Evolutionary conservation across 2,797 vertebrate genomes (phyloP).

Genomic region (Calcarius lapponicus): DNA sequence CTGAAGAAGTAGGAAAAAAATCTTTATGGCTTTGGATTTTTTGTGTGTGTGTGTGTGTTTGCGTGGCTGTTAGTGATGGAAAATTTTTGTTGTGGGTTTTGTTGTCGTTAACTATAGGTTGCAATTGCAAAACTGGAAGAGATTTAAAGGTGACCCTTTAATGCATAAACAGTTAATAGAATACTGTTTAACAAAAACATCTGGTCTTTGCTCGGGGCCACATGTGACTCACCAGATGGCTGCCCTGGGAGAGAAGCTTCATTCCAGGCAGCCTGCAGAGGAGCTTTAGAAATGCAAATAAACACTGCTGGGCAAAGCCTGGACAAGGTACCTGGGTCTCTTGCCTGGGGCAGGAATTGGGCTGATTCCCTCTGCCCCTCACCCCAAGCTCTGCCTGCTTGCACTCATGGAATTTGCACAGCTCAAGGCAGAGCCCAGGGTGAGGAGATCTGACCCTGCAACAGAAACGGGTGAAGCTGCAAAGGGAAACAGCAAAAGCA

Average conservation of each 20-base stretch:
- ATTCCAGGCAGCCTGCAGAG: background rate
- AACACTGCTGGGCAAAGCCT: background rate
- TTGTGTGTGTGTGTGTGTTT: background rate
- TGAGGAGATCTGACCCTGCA: background rate
- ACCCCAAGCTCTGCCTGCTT: background rate
- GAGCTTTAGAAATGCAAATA: background rate
- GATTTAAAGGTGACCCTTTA: background rate
- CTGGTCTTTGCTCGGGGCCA: too few relatives aligned
- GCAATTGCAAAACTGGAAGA: background rate
- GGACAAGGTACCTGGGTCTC: too few relatives aligned
- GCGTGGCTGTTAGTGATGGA: background rate
- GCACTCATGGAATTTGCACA: background rate
- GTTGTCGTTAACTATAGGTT: background rate
- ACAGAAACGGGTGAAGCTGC: too few relatives aligned
- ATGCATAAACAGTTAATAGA: background rate
- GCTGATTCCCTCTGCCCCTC: background rate
- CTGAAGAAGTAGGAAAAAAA: background rate
- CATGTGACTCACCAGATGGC: too few relatives aligned
- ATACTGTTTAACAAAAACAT: background rate
- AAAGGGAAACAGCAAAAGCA: too few relatives aligned
- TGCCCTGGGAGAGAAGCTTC: too few relatives aligned
- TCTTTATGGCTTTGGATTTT: background rate
- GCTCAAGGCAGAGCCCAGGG: background rate
- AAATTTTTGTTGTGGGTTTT: background rate
- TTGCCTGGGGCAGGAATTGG: background rate